Evolutionary conservation across 1,140 invertebrate species (phyloP), one percentile per base, ranked within the genome.

Genomic region (Zaprionus kolodkinae): DNA sequence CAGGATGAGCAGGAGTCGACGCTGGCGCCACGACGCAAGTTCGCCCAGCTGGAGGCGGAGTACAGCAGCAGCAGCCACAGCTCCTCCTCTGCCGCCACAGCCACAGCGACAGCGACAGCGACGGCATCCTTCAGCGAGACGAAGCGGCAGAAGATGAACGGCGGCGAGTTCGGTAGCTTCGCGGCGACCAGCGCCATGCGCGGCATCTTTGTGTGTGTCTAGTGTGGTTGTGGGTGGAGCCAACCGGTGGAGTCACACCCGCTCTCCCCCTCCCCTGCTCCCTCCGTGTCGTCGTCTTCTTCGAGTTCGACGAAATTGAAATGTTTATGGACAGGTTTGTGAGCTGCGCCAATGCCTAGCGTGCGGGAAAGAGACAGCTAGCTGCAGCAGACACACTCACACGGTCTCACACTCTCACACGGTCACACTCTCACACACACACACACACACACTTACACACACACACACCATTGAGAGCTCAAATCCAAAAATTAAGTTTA

Each of bases 401-500:
- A 40, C 27, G 48, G 52, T 38, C 30, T n/a, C n/a, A 38, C 43
- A 56, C 54, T 50, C 61, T 73, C 43, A 45, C 56, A 40, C 27
- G 48, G 52, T 38, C 30, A 21, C 21, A 12, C 10, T 2, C 1
- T 27, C 36, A 70, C 45, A 63, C 43, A 43, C 15, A 62, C 52
- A 54, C 3, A 6, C 50, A 65, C 13, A 36, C 30, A 35, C 64
- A 57, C 48, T 56, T 27, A 55, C 33, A 62, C 64, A 54, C 27
- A 62, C 65, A 64, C 68, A 50, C 50, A 60, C 62, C 64, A 61
- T 78, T 84, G 81, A 78, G 84, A 73, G 84, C 85, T 88, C 84
- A 66, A 77, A 78, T 89, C 84, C 84, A 88, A 88, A 88, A 89
- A 88, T 89, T 88, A 89, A 78, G 81, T 84, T 78, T 79, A 89